phyloP scores from a whole-genome alignment of 2,113 vertebrate species.

The Sminthopsis crassicaudata region DNA sequence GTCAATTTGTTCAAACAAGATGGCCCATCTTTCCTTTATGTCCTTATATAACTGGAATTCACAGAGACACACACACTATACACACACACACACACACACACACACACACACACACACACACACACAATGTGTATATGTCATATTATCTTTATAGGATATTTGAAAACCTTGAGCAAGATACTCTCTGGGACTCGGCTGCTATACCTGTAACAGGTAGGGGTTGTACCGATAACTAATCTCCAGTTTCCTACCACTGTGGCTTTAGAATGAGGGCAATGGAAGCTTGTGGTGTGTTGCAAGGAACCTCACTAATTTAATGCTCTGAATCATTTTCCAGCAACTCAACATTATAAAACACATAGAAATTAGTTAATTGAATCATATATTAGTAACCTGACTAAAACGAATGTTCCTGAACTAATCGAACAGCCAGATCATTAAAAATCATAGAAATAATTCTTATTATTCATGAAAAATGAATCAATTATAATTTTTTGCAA shows the following conservation, averaged over 20 bases:
- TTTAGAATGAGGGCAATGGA: not conserved
- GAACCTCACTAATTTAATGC: not conserved
- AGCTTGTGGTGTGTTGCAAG: not conserved
- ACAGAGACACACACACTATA: too few species aligned
- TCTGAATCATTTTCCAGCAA: not conserved
- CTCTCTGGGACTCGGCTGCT: not conserved
- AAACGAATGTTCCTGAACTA: not conserved
- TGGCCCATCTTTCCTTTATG: constrained; percentile 32
- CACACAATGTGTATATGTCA: not conserved
- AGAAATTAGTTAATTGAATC: not conserved
- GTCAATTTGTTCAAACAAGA: constrained; percentile 17
- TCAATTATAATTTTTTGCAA: not conserved
- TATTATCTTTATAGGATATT: constrained; percentile 19
- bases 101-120: not conserved
- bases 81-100: not conserved
- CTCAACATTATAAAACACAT: not conserved
- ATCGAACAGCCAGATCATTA: not conserved
- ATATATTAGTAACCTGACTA: not conserved
- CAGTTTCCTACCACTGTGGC: not conserved
- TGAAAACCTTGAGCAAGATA: not conserved
- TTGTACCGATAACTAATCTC: not conserved
- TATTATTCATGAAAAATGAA: not conserved
- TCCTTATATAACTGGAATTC: not conserved
- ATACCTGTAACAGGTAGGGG: not conserved
- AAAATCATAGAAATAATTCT: not conserved